Conservation (phyloP, 2,888 invertebrate species). For the Euphydryas editha region DNA sequence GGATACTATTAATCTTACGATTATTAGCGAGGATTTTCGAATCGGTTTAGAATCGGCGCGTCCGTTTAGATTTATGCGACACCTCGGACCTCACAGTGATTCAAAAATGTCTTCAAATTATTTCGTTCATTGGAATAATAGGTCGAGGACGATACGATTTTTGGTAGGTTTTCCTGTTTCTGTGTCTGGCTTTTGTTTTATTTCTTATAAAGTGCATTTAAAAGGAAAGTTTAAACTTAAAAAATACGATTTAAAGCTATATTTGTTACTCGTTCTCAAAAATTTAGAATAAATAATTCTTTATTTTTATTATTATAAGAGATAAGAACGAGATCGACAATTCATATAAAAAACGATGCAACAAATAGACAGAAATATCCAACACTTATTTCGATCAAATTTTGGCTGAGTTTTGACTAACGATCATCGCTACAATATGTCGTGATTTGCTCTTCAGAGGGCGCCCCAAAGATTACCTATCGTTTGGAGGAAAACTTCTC, state of each 20-base stretch:
- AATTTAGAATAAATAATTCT: too few relatives aligned
- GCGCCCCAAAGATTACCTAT: not conserved
- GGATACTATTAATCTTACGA: conserved; percentile 30
- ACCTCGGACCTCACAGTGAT: conserved; percentile 26
- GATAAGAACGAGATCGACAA: too few relatives aligned
- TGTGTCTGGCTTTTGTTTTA: not conserved
- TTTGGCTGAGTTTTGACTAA: not conserved
- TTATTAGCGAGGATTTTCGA: conserved; percentile 21
- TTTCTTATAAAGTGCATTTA: not conserved
- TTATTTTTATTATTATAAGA: too few relatives aligned
- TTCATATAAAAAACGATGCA: too few relatives aligned
- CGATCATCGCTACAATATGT: not conserved
- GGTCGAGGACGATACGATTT: not conserved
- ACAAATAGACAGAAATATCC: too few relatives aligned
- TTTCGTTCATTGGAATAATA: conserved; percentile 4
- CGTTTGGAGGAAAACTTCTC: too few relatives aligned
- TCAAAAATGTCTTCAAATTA: conserved; percentile 12
- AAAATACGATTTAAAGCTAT: too few relatives aligned
- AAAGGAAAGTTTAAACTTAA: too few relatives aligned
- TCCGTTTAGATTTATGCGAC: conserved; percentile 28
- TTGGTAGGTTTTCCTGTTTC: not conserved
- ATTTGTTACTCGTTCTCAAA: too few relatives aligned
- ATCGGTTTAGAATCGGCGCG: conserved; percentile 7
- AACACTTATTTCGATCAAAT: not conserved
- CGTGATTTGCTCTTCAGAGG: not conserved